Conservation (phyloP, 2,113 vertebrate genomes). For the Ochotona curzoniae region DNA sequence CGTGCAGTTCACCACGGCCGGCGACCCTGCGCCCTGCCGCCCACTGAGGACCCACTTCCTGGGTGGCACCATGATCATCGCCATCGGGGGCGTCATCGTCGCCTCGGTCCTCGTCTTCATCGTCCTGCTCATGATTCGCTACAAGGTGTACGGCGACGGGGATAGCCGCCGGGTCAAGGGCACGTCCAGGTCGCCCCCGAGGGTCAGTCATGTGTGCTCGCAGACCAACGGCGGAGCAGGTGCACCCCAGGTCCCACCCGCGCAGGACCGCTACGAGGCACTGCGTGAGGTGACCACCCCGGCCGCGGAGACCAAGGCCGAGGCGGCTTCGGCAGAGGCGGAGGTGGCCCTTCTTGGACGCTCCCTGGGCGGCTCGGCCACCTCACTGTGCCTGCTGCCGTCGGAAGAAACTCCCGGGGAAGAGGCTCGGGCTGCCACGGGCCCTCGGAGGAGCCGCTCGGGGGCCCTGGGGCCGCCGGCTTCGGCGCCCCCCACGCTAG, state of each 20-base stretch:
- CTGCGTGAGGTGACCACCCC: conserved; percentile 72
- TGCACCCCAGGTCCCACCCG: conserved; percentile 62
- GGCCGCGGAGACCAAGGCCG: conserved; percentile 80
- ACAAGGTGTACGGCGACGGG: conserved; percentile 92
- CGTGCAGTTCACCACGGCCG: conserved; percentile 92
- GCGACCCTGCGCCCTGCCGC: conserved; percentile 90
- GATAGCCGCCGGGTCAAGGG: conserved; percentile 85
- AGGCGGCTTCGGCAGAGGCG: conserved; percentile 87
- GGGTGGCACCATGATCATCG: conserved; percentile 97
- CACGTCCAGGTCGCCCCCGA: conserved; percentile 78
- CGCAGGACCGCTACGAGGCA: conserved; percentile 85
- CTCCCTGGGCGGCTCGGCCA: conserved; percentile 88
- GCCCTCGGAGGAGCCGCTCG: conserved; percentile 76
- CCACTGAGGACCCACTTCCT: conserved; percentile 94
- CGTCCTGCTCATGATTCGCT: conserved; percentile 97
- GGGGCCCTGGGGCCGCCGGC: conserved; percentile 69
- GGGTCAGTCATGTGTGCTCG: conserved; percentile 89
- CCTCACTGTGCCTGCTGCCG: conserved; percentile 93
- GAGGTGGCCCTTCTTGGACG: conserved; percentile 71
- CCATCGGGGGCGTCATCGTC: conserved; percentile 97
- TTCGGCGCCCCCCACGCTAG: conserved; percentile 63
- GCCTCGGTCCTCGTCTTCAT: conserved; percentile 97
- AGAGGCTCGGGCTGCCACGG: conserved; percentile 29
- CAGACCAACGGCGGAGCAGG: conserved; percentile 92
- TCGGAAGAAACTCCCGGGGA: conserved; percentile 87